Percentiles rank a stretch among this genome's conserved stretches.
These are phyloP conservation scores for Dexiosoma caninum DNA, from an alignment of 2,888 invertebrate species.

Conservation along the genomic window DNA sequence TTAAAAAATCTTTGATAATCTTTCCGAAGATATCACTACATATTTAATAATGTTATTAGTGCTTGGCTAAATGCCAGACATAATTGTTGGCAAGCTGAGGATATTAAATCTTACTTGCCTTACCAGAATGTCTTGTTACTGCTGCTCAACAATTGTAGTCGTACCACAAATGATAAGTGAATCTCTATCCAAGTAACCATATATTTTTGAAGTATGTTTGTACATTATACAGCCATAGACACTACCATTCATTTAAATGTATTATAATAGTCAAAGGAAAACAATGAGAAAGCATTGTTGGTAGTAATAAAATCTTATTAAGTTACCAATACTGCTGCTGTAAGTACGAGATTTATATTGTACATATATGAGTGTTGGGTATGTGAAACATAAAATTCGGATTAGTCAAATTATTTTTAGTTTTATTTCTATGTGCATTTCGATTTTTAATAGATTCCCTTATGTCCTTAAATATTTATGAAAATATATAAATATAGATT, in stretches of 20 bases:
- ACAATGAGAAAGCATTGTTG: conserved; percentile 3
- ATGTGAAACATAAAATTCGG: no score
- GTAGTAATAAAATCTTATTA: conserved; percentile 15
- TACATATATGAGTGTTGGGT: neutral
- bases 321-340: neutral
- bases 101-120: conserved; percentile 13
- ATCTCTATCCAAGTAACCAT: neutral
- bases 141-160: neutral
- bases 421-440: no score
- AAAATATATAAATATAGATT: no score
- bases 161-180: conserved; percentile 33
- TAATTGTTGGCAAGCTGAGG: conserved; percentile 42
- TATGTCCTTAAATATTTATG: no score
- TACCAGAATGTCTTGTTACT: neutral
- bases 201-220: neutral
- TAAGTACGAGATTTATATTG: neutral
- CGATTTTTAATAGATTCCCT: no score
- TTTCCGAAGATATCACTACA: conserved; percentile 37
- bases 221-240: neutral
- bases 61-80: conserved; percentile 57
- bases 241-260: neutral
- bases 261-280: no score
- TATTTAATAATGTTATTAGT: conserved; percentile 59
- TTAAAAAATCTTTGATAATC: conserved; percentile 25
- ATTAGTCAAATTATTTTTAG: no score